Percentiles rank a stretch among this genome's conserved stretches.
Evolutionary conservation across 1,140 invertebrate genomes (phyloP).

Genomic region (Laodelphax striatellus): DNA sequence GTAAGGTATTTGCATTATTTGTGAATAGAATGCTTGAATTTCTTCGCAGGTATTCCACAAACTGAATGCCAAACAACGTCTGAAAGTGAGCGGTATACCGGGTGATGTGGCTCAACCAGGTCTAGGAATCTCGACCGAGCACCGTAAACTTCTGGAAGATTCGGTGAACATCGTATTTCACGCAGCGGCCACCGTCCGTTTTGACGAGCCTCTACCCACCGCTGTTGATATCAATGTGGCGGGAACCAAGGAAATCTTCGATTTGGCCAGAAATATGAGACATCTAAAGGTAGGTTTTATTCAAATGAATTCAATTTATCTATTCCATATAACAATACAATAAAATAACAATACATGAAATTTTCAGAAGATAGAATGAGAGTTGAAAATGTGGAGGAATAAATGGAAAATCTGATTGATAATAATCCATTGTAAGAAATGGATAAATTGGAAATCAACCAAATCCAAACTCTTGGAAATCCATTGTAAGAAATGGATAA

Average conservation of each 20-base stretch:
- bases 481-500: too few relatives aligned
- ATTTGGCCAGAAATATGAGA: slow-evolving; percentile 48
- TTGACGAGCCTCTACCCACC: slow-evolving; percentile 65
- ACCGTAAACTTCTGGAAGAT: slow-evolving; percentile 45
- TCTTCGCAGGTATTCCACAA: slow-evolving; percentile 4
- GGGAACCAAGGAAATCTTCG: slow-evolving; percentile 44
- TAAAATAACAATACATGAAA: too few relatives aligned
- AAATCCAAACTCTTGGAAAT: too few relatives aligned
- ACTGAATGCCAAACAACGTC: not conserved
- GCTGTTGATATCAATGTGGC: slow-evolving; percentile 47
- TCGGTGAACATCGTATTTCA: slow-evolving; percentile 52
- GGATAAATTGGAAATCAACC: too few relatives aligned
- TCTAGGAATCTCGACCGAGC: slow-evolving; percentile 60
- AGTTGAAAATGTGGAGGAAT: too few relatives aligned
- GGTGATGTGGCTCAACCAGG: slow-evolving; percentile 65
- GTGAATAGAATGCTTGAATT: too few relatives aligned
- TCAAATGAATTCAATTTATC: too few relatives aligned
- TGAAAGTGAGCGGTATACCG: slow-evolving; percentile 52
- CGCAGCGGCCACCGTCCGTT: slow-evolving; percentile 78
- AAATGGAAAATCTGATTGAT: too few relatives aligned
- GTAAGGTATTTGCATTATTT: too few relatives aligned
- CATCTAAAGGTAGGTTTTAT: slow-evolving; percentile 44
- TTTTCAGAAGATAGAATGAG: not conserved
- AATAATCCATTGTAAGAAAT: too few relatives aligned
- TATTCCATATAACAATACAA: too few relatives aligned